Conservation (phyloP, 2,888 invertebrate genomes). For the Cynaeus angustus region DNA sequence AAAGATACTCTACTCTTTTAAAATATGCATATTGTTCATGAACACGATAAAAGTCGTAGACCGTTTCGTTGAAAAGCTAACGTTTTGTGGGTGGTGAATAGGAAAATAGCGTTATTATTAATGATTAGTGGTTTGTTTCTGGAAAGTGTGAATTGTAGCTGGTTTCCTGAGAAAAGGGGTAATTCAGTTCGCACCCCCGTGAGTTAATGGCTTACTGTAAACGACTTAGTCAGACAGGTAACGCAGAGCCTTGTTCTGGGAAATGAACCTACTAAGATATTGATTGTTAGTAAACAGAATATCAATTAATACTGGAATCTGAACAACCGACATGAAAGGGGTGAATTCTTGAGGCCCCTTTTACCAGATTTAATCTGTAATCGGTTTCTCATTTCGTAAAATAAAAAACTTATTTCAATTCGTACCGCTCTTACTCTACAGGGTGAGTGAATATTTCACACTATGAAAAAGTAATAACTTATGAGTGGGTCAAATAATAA, state of each 20-base stretch:
- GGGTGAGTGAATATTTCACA: too few species aligned
- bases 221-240: constrained; percentile 52
- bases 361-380: background rate
- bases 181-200: constrained; percentile 50
- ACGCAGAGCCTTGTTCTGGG: constrained; percentile 56
- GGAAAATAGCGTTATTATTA: constrained; percentile 45
- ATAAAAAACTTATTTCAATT: background rate
- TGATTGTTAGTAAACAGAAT: constrained; percentile 62
- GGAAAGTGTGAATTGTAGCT: constrained; percentile 50
- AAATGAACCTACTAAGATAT: constrained; percentile 58
- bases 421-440: background rate
- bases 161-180: constrained; percentile 51
- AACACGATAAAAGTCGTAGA: constrained; percentile 27
- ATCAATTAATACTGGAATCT: constrained; percentile 40
- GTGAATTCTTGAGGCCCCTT: background rate
- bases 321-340: constrained; percentile 10
- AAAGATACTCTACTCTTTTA: constrained; percentile 10
- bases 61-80: constrained; percentile 39
- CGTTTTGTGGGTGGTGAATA: constrained; percentile 34
- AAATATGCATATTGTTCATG: constrained; percentile 22
- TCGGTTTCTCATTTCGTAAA: background rate
- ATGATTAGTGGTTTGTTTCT: constrained; percentile 51
- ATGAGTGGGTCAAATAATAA: too few species aligned
- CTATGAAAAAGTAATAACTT: too few species aligned
- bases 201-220: constrained; percentile 44